These are phyloP conservation scores for Bathynomus jamesi DNA, from an alignment of 1,140 invertebrate genomes.

Conservation along the genomic window DNA sequence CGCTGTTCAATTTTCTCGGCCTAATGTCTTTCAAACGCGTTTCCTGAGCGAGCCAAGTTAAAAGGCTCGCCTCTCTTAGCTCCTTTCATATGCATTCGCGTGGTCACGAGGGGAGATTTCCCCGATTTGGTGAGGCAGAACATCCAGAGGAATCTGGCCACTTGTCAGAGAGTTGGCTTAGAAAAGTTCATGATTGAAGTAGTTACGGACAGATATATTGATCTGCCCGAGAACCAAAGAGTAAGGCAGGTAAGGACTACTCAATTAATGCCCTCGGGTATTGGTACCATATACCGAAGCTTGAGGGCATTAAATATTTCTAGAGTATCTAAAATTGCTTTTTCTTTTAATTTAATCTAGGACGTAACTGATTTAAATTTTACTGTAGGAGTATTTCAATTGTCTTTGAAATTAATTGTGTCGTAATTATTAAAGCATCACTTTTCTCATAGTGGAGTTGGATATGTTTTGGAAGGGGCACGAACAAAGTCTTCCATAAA, in stretches of 20 bases:
- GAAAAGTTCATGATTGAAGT: constrained; percentile 97
- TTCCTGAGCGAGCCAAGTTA: constrained; percentile 82
- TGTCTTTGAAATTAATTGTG: too few relatives aligned
- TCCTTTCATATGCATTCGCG: constrained; percentile 89
- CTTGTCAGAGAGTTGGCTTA: constrained; percentile 77
- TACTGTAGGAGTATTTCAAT: too few relatives aligned
- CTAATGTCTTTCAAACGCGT: constrained; percentile 87
- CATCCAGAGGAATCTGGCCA: constrained; percentile 69
- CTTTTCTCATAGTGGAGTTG: too few relatives aligned
- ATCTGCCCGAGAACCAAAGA: constrained; percentile 33
- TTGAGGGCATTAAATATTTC: too few relatives aligned
- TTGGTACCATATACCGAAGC: too few relatives aligned
- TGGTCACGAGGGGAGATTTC: constrained; percentile 92
- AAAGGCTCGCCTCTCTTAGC: constrained; percentile 83
- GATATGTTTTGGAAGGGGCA: too few relatives aligned
- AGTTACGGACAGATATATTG: constrained; percentile 76
- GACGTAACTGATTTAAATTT: too few relatives aligned
- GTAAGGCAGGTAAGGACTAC: constrained; percentile 30
- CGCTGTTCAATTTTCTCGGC: constrained; percentile 84
- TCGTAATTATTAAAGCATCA: too few relatives aligned
- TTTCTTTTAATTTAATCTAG: too few relatives aligned
- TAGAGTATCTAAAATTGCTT: too few relatives aligned
- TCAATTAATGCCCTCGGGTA: too few relatives aligned
- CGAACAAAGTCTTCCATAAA: too few relatives aligned
- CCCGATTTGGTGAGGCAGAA: constrained; percentile 69